A percentile compares a stretch with the other conserved stretches of the same genome.
Evolutionary conservation across 2,113 vertebrate genomes (phyloP).

Genomic region (Toxostoma redivivum): DNA sequence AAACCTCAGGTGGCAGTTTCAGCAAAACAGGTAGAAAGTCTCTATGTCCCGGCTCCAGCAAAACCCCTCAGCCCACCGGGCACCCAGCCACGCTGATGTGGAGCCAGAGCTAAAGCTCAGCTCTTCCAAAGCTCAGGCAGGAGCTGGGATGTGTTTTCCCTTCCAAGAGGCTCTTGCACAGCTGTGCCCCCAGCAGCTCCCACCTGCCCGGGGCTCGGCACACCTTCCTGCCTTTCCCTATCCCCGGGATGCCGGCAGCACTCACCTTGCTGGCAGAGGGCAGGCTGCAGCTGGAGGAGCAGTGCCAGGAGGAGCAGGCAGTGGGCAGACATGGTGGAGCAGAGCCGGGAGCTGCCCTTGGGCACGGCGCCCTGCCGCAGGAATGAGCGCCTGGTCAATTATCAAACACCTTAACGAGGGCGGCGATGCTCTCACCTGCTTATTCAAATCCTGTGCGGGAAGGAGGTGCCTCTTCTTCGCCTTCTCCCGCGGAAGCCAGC

Average conservation of each 20-base stretch:
- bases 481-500: neutral
- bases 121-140: neutral
- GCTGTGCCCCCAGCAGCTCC: neutral
- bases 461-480: neutral
- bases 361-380: neutral
- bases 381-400: conserved; percentile 25
- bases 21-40: neutral
- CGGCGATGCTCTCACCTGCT: conserved; percentile 7
- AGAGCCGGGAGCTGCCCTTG: neutral
- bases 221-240: neutral
- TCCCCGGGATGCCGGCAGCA: neutral
- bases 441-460: conserved; percentile 16
- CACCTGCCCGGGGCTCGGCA: accelerated
- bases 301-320: conserved; percentile 6
- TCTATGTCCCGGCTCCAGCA: accelerated
- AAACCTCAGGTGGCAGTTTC: neutral
- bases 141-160: neutral
- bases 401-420: conserved; percentile 39
- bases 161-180: accelerated
- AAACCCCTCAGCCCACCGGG: neutral
- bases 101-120: neutral
- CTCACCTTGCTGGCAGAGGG: conserved; percentile 72
- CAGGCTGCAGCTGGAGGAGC: neutral
- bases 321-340: conserved; percentile 42
- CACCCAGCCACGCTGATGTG: accelerated